Percentiles rank a stretch among this genome's conserved stretches.
These are phyloP conservation scores for Drosophila putrida DNA, from an alignment of 2,888 invertebrate genomes.

Conservation along the genomic window DNA sequence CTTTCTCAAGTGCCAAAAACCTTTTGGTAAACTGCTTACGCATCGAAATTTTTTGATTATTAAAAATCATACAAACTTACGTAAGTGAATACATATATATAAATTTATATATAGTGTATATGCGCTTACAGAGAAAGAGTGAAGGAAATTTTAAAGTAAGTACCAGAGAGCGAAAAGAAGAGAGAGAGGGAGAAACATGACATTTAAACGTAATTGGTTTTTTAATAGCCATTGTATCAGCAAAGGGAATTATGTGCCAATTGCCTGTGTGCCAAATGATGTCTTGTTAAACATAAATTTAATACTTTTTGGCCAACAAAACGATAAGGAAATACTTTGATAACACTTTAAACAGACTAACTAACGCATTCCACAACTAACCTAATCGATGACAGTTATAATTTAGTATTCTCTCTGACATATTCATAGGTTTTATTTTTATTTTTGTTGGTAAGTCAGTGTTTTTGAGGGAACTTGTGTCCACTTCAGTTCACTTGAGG, in stretches of 20 bases:
- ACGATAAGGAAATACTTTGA: conserved; percentile 39
- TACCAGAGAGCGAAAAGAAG: conserved; percentile 9
- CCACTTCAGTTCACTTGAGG: conserved; percentile 21
- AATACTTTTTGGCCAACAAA: conserved; percentile 31
- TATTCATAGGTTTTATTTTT: not conserved
- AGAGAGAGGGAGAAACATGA: conserved; percentile 48
- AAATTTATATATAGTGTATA: not conserved
- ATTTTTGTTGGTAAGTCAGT: not conserved
- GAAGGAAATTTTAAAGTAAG: conserved; percentile 10
- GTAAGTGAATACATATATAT: conserved; percentile 12
- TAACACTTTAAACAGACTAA: conserved; percentile 21
- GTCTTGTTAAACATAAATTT: conserved; percentile 74
- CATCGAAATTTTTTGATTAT: conserved; percentile 31
- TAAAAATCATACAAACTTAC: conserved; percentile 23
- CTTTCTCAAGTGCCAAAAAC: conserved; percentile 45
- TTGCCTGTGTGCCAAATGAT: conserved; percentile 61
- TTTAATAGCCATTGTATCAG: conserved; percentile 79
- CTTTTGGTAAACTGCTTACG: conserved; percentile 65
- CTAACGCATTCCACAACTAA: conserved; percentile 2
- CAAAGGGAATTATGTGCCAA: conserved; percentile 70
- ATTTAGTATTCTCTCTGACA: conserved; percentile 14
- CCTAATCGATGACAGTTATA: conserved; percentile 3
- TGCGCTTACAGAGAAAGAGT: conserved; percentile 3
- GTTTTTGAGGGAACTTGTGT: conserved; percentile 2
- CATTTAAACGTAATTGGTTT: conserved; percentile 77